Percentiles rank a stretch among this genome's conserved stretches.
Conservation (phyloP, 2,888 invertebrate species). For the Carabus problematicus region DNA sequence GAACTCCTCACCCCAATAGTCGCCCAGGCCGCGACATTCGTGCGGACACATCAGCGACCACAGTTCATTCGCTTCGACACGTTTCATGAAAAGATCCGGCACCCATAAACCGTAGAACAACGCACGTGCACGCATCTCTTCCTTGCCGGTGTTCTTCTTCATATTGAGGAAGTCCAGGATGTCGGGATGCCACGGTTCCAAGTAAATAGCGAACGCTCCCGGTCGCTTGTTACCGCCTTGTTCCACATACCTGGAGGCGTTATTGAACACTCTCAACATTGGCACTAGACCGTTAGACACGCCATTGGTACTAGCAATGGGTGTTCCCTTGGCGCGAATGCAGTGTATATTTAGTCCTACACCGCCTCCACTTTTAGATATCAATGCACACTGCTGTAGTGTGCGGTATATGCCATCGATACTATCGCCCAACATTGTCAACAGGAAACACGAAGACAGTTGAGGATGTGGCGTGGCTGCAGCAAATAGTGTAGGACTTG, state of each 20-base stretch:
- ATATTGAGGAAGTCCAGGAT: conserved; percentile 73
- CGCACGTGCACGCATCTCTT: conserved; percentile 93
- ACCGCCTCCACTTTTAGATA: conserved; percentile 97
- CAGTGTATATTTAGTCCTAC: conserved; percentile 97
- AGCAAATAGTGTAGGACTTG: conserved; percentile 96
- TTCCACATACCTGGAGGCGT: conserved; percentile 95
- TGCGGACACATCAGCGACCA: conserved; percentile 99
- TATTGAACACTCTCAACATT: conserved; percentile 94
- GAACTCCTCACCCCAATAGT: conserved; percentile 96
- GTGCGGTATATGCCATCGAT: conserved; percentile 96
- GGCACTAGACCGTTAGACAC: conserved; percentile 95
- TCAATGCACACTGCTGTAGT: conserved; percentile 89
- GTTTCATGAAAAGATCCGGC: conserved; percentile 97
- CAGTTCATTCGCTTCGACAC: conserved; percentile 85
- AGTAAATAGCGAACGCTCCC: conserved; percentile 96
- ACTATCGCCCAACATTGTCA: conserved; percentile 94
- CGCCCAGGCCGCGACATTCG: conserved; percentile 87
- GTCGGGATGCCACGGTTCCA: conserved; percentile 96
- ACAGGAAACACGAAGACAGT: conserved; percentile 92
- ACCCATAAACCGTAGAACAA: conserved; percentile 98
- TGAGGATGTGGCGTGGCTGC: conserved; percentile 92
- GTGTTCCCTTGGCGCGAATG: conserved; percentile 89
- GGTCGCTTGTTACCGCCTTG: conserved; percentile 98
- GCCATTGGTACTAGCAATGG: conserved; percentile 94
- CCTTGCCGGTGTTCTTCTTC: conserved; percentile 95